phyloP scores from a whole-genome alignment of 2,113 vertebrate species.

The Excalfactoria chinensis region DNA sequence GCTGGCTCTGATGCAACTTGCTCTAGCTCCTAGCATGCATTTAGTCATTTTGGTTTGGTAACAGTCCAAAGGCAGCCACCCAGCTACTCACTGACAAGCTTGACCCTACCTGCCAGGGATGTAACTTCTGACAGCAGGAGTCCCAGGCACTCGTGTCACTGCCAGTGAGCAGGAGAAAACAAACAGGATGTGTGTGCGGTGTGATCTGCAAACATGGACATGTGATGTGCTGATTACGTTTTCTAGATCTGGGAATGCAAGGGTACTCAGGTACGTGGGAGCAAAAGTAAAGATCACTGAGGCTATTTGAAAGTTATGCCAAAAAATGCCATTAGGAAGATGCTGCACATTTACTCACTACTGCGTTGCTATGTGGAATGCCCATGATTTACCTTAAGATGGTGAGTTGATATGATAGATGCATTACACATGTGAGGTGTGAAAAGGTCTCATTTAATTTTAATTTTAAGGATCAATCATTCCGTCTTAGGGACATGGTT shows the following conservation, averaged over 20 bases:
- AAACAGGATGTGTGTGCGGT: neutral
- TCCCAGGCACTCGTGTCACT: neutral
- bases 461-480: neutral
- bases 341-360: neutral
- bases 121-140: neutral
- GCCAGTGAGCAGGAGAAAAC: neutral
- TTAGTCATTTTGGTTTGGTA: neutral
- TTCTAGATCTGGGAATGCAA: neutral
- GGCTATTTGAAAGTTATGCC: neutral
- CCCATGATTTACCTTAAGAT: neutral
- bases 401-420: neutral
- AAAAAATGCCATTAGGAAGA: neutral
- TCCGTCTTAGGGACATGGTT: no score
- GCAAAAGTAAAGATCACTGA: neutral
- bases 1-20: neutral
- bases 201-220: neutral
- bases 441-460: neutral
- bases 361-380: neutral
- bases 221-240: accelerated
- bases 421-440: neutral
- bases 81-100: neutral
- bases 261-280: neutral
- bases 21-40: neutral
- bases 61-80: neutral
- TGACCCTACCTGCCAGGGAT: neutral